These are phyloP conservation scores for Cottus gobio DNA, from an alignment of 2,113 vertebrate genomes.

Conservation along the genomic window DNA sequence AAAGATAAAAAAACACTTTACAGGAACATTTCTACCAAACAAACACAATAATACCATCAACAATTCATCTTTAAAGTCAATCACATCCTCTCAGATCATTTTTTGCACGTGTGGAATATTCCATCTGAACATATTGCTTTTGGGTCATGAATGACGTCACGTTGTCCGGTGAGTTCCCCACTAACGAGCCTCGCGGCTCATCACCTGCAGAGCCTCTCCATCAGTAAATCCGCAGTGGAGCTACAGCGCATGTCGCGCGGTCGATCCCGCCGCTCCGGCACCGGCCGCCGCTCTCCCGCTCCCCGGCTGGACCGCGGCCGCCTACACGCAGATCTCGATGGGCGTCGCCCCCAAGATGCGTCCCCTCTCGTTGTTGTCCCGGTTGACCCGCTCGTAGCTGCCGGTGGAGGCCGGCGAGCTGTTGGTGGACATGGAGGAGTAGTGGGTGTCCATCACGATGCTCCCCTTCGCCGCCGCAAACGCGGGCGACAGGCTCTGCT, in stretches of 20 bases:
- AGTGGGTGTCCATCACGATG: slow-evolving; percentile 79
- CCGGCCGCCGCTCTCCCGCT: too few species aligned
- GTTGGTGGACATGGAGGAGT: slow-evolving; percentile 73
- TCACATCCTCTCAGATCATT: not conserved
- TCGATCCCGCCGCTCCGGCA: too few species aligned
- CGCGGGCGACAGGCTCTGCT: slow-evolving; percentile 79
- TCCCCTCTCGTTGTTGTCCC: slow-evolving; percentile 77
- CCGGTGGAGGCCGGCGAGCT: slow-evolving; percentile 79
- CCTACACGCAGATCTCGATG: slow-evolving; percentile 86
- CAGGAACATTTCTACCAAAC: slow-evolving; percentile 41
- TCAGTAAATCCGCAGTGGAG: too few species aligned
- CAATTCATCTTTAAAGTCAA: slow-evolving; percentile 14
- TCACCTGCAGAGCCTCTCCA: too few species aligned
- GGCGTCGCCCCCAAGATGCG: slow-evolving; percentile 82
- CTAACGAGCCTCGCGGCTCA: too few species aligned
- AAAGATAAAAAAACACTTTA: slow-evolving; percentile 6
- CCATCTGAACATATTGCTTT: slow-evolving; percentile 55
- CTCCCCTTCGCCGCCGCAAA: slow-evolving; percentile 58
- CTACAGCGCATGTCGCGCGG: too few species aligned
- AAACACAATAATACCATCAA: slow-evolving; percentile 36
- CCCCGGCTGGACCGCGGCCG: too few species aligned
- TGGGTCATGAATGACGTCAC: too few species aligned
- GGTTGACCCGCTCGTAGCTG: slow-evolving; percentile 78
- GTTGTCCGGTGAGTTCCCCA: too few species aligned
- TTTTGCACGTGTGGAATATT: slow-evolving; percentile 30